These are phyloP conservation scores for Zoanthus sansibaricus DNA, from an alignment of 92 coral and sea anemone genomes.

Conservation along the genomic window DNA sequence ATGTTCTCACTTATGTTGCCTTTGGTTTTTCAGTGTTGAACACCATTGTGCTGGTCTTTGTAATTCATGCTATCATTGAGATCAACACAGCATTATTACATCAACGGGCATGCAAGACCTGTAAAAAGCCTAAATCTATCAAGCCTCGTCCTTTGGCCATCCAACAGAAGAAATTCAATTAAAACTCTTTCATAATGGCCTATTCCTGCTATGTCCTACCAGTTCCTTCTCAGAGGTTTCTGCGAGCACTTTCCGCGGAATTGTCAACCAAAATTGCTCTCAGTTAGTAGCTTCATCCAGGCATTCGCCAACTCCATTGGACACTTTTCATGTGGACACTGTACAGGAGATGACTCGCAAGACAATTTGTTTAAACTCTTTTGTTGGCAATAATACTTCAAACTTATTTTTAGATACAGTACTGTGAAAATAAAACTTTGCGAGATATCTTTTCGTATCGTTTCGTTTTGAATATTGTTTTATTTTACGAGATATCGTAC, in stretches of 20 bases:
- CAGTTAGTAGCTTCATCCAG: not conserved
- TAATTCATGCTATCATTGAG: not conserved
- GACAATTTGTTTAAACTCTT: not conserved
- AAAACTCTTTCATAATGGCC: not conserved
- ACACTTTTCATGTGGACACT: not conserved
- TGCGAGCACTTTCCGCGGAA: not conserved
- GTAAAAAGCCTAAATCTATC: not conserved
- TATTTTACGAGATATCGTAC: too few species aligned
- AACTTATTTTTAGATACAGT: not conserved
- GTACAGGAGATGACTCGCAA: not conserved
- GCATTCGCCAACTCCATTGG: not conserved
- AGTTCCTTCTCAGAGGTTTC: not conserved
- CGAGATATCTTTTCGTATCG: too few species aligned
- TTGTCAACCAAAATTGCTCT: not conserved
- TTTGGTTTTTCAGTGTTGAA: slow-evolving; percentile 21
- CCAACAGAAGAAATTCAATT: not conserved
- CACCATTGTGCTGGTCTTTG: not conserved
- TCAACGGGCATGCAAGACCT: not conserved
- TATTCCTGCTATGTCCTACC: not conserved
- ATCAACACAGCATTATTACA: not conserved
- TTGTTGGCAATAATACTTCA: not conserved
- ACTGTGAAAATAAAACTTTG: too few species aligned
- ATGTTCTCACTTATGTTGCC: slow-evolving; percentile 15
- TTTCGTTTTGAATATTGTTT: too few species aligned
- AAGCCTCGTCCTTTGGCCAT: not conserved